Evolutionary conservation across 2,888 invertebrate species (phyloP), one percentile per base, ranked within the genome.

Genomic region (Epistrophe grossulariae): DNA sequence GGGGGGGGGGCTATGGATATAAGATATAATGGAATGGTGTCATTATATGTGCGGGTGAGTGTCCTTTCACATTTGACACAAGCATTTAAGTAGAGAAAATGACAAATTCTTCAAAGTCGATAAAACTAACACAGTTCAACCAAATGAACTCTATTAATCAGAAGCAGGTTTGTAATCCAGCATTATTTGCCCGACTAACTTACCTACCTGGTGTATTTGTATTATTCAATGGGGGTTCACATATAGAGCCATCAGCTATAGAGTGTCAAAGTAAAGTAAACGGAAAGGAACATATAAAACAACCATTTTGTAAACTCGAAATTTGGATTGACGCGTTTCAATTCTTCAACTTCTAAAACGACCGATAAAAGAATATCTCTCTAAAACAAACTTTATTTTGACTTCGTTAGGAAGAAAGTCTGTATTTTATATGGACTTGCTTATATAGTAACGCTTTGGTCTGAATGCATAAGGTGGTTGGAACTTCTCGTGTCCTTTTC

Each of bases 101-200:
- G 72, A 68, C 35, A 74, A 60, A 45, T 60, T 72, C 72, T 78
- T 24, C 17, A 73, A 55, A 68, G 68, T 73, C 73, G 52, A 83
- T 72, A 66, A 78, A 79, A 83, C 60, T 73, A 72, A 72, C 62
- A 40, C 78, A 60, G 38, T 13, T 40, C 40, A 24, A 59, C 64
- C 50, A 71, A 84, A n/a, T 76, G 74, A 80, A 64, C 70, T 76
- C 50, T 35, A 76, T 62, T 74, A 74, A 74, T 76, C 79, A 64
- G 17, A 10, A 76, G 10, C 24, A 70, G 19, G 24, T 38, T 2
- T 35, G 74, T 71, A 76, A 80, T 80, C 57, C 60, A 57, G 4
- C 2, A 45, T 45, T 60, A 48, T 70, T 79, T 62, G 57, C 43
- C 48, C 48, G 40, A 43, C n/a, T 66, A 31, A 38, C 28, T 52